A percentile compares a stretch with the other conserved stretches of the same genome.
These are phyloP conservation scores for Saimiri boliviensis DNA, from an alignment of 2,113 vertebrate species.

Conservation along the genomic window DNA sequence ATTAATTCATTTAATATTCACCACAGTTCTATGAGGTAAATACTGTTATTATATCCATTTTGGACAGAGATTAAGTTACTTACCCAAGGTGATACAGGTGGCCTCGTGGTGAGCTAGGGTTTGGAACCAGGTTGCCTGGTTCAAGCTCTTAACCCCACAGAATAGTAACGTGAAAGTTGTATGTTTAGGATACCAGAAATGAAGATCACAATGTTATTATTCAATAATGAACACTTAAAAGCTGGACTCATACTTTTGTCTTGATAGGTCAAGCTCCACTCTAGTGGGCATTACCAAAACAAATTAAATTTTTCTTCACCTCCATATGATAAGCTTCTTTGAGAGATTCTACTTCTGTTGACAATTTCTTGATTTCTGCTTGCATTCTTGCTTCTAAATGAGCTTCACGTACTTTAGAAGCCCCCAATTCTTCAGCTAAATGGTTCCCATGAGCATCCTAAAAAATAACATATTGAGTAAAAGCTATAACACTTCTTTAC, in stretches of 20 bases:
- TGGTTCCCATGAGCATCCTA: constrained; percentile 79
- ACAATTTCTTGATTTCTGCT: constrained; percentile 81
- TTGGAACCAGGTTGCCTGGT: background rate
- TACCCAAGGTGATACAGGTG: background rate
- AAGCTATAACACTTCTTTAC: background rate
- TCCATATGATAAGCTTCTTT: constrained; percentile 74
- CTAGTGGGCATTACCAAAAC: background rate
- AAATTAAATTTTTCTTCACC: constrained; percentile 61
- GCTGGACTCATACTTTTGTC: constrained; percentile 20
- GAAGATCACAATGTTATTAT: background rate
- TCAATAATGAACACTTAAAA: constrained; percentile 29
- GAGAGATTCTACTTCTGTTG: constrained; percentile 79
- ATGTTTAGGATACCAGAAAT: constrained; percentile 14
- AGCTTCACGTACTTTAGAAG: constrained; percentile 84
- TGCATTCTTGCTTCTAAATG: constrained; percentile 84
- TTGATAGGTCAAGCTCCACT: background rate
- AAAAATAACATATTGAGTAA: constrained; percentile 64
- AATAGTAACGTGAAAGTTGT: background rate
- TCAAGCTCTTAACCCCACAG: background rate
- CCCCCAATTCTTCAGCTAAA: constrained; percentile 84
- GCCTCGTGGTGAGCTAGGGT: background rate
- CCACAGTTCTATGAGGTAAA: background rate
- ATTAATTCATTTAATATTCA: constrained; percentile 20
- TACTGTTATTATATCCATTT: background rate
- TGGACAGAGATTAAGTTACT: constrained; percentile 14